Base-by-base conservation (phyloP, 23 tunicate species). In the Aplidium turbinatum region DNA sequence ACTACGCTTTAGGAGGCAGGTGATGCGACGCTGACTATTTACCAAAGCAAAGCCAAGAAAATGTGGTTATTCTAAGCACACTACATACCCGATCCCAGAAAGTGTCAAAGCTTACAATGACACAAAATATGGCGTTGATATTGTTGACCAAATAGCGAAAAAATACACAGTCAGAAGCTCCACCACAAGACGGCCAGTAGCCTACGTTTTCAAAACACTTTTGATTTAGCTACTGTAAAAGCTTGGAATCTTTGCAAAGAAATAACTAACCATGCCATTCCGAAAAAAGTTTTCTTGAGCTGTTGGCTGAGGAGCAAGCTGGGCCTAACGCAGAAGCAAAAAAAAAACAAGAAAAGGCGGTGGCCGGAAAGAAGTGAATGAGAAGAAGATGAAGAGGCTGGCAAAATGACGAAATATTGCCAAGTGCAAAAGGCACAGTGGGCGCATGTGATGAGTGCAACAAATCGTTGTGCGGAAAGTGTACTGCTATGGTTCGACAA, bases 31-130 rank as follows among this genome's bases (percentile, higher is more conserved):
- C 30, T 60, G 68, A 31, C 68, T 60, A 16, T 60, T 60, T 60
- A 60, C 31, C 68, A 60, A 60, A 38, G 20, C 7, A 60, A 60
- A 30, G 36, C 68, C 68, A 60, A 60, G 20, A 60, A 60, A 60
- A 60, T 30, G 68, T 60, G 68, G 38, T 30, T 26, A 26, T 30
- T 26, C 20, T 60, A 11, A 60, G 68, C 38, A 31, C 68, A 9
- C 68, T 60, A 11, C 68, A 60, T 38, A 60, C 30, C 30, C 30
- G 68, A 60, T 30, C 30, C 68, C 68, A 26, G 68, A 31, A 60
- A 60, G 68, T 60, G 68, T 60, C 68, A 60, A 60, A 60, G 68
- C 38, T 60, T 60, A 30, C 36, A 60, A 60, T 60, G 68, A 60
- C n/a, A 26, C 68, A 60, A 60, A 60, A 60, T 31, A 60, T 60